Base-by-base conservation (phyloP, 64 coral and sea anemone species). In the Anthopleura sola region DNA sequence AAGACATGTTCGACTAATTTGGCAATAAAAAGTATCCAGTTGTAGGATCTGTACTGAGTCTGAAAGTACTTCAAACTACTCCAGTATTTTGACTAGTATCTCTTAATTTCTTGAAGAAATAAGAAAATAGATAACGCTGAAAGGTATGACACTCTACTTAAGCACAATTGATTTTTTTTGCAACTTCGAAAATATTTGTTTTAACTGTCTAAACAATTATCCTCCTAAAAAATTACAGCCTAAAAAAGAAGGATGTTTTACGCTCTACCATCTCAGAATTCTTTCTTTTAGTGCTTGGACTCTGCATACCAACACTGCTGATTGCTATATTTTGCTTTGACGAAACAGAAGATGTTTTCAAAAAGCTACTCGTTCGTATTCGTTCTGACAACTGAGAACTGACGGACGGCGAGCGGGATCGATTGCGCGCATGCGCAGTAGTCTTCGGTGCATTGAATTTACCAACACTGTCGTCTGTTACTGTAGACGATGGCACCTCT, bases 401-500 rank as follows among this genome's bases (percentile, higher is more conserved):
- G 18, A 79, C 76, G 19, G 76, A 79, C 6, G 37, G 21, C 18
- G 76, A 44, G 24, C 76, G 17, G 4, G 76, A 79, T 79, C 76
- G 37, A 48, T 79, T 79, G 38, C 76, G 76, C 19, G 20, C 76
- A 48, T 79, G 76, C 44, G 37, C 38, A 79, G 4, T 38, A 23
- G 37, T n/a, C 19, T 20, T 79, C 5, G 76, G 37, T 44, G 44
- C 82, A 33, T 36, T 0, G 29, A 89, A 89, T 49, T 55, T 82
- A 9, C 28, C 87, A 32, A 89, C 49, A 32, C 87, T 53, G 28
- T 83, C 53, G 38, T 89, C 80, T 15, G 51, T 80, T 36, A 89
- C 44, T 5, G 87, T 89, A 2, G 87, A 82, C 4, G 39, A 66
- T n/a, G 87, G 49, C 1, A 89, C 80, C 20, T 75, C 60, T 68